Evolutionary conservation across 2,113 vertebrate species (phyloP), one percentile per base, ranked within the genome.

Genomic region (Tenrec ecaudatus): DNA sequence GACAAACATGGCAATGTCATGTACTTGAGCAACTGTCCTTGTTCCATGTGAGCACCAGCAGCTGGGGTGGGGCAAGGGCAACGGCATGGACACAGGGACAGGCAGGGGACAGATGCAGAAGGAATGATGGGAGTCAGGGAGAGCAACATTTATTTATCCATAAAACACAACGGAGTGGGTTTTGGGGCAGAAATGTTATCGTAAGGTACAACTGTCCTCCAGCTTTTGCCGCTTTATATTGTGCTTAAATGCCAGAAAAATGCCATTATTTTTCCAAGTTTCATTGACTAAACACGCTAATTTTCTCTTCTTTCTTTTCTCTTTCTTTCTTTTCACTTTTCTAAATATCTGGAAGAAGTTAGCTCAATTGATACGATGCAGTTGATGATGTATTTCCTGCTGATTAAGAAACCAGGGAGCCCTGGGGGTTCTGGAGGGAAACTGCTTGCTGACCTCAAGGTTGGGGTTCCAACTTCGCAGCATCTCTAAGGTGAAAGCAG

Each of bases 231-330:
- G 90, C 90, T 96, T 96, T 95, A 93, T 96, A 95, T 94, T 92
- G 77, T 58, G 36, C 83, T 89, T 96, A 93, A 86, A 95, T 96
- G 90, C 92, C 94, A 97, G 95, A 87, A 97, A 96, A 97, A 95
- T 93, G 93, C 95, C 95, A 95, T 95, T 97, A 95, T 96, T 95
- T 97, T 97, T 62, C 92, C 88, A 94, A 85, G 62, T 95, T 81
- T 96, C 90, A 92, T 97, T 96, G 97, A 96, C 90, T 94, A 96
- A 95, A 94, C 40, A 96, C 95, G 47, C 76, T 96, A 95, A 94
- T 95, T 92, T 96, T 89, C 89, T 90, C 47, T 53, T 5, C 47
- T 10, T 53, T 53, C 47, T 10, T 53, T n/a, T n/a, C n/a, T 69
- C 62, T 79, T 36, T 40, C 40, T 40, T 40, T 3, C 40, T 40